A percentile compares a stretch with the other conserved stretches of the same genome.
phyloP scores from a whole-genome alignment of 2,113 vertebrate genomes.

The Calyptommatus sinebrachiatus region DNA sequence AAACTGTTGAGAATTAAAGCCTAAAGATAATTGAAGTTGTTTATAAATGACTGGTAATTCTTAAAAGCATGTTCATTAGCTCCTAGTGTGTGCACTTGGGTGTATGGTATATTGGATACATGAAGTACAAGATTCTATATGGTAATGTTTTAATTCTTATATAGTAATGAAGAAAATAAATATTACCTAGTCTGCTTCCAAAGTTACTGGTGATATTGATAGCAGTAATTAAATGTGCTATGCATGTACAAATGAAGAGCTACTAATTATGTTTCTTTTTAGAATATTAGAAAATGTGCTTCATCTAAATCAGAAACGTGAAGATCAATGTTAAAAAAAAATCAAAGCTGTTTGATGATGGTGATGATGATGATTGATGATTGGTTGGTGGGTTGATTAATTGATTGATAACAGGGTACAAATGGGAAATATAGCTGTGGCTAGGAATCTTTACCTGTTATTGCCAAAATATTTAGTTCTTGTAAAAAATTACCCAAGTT shows the following conservation, averaged over 20 bases:
- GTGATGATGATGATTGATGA: too few relatives aligned
- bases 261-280: constrained; percentile 6
- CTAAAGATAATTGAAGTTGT: constrained; percentile 21
- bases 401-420: neutral
- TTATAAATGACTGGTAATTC: neutral
- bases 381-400: too few relatives aligned
- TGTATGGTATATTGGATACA: neutral
- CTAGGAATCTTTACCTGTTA: too few relatives aligned
- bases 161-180: constrained; percentile 33
- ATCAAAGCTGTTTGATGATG: neutral
- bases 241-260: neutral
- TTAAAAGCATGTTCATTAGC: constrained; percentile 8
- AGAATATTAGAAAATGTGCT: neutral
- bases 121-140: neutral
- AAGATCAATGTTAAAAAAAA: neutral
- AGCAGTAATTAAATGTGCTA: neutral
- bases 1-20: neutral
- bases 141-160: neutral
- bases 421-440: neutral
- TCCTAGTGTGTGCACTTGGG: neutral
- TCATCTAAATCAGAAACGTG: neutral
- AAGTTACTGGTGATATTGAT: constrained; percentile 23
- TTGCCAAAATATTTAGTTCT: too few relatives aligned
- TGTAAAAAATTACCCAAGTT: too few relatives aligned
- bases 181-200: neutral